Conservation (phyloP, 2,113 vertebrate species). For the Rynchops niger region DNA sequence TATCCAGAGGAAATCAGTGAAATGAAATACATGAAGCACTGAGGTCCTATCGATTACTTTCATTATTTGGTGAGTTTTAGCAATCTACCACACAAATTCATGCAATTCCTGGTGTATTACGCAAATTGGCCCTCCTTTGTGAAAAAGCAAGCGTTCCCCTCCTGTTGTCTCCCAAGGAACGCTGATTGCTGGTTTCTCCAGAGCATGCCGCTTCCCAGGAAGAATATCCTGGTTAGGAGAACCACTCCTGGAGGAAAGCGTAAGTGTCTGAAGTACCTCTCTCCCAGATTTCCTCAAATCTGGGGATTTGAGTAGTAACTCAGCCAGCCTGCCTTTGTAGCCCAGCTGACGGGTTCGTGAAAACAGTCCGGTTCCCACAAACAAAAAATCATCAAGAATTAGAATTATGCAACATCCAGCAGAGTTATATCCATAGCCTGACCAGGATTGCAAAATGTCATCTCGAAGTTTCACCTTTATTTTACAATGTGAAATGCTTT, state of each 20-base stretch:
- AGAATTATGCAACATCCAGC: background rate
- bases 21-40: background rate
- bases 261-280: background rate
- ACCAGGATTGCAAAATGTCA: background rate
- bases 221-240: background rate
- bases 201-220: background rate
- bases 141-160: background rate
- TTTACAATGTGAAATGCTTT: background rate
- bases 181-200: background rate
- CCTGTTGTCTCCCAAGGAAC: background rate
- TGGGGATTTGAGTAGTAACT: background rate
- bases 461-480: background rate
- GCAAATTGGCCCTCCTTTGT: background rate
- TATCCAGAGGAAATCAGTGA: background rate
- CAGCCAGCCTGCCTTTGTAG: background rate
- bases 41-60: background rate
- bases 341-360: background rate
- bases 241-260: background rate
- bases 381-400: background rate
- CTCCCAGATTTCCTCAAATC: background rate
- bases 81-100: background rate
- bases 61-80: background rate
- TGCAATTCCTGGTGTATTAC: background rate
- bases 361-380: background rate
- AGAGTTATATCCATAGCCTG: background rate